Conservation (phyloP, 2,888 invertebrate genomes). For the Trachelus stipa region DNA sequence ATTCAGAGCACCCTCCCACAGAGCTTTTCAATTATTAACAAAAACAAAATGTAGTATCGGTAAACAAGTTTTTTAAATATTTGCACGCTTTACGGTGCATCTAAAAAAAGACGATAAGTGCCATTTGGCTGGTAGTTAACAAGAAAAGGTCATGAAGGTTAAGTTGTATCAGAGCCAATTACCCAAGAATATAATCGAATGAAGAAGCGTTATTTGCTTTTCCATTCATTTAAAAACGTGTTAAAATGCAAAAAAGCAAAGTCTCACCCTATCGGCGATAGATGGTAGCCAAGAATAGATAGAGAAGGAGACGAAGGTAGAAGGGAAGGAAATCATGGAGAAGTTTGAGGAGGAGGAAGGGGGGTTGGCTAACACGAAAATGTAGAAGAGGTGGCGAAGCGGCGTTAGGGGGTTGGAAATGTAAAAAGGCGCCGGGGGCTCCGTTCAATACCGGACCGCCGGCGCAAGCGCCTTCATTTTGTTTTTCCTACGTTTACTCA, state of each 20-base stretch:
- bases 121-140: no score
- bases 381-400: not conserved
- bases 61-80: conserved; percentile 5
- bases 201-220: conserved; percentile 49
- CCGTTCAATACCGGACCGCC: conserved; percentile 64
- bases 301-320: conserved; percentile 31
- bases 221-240: conserved; percentile 47
- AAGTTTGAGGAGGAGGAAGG: conserved; percentile 39
- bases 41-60: not conserved
- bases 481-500: conserved; percentile 62
- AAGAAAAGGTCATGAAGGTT: conserved; percentile 9
- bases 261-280: conserved; percentile 31
- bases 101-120: no score
- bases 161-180: conserved; percentile 32
- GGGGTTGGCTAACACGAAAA: conserved; percentile 25
- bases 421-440: conserved; percentile 62
- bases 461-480: conserved; percentile 68
- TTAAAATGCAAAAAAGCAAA: conserved; percentile 47
- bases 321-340: conserved; percentile 29
- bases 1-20: no score
- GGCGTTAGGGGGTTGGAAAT: conserved; percentile 51
- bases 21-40: no score
- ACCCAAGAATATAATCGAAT: conserved; percentile 45
- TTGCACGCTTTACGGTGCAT: no score
- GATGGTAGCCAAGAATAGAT: conserved; percentile 30